Conservation (phyloP, 2,888 invertebrate species). For the Pachliopta kotzebuea region DNA sequence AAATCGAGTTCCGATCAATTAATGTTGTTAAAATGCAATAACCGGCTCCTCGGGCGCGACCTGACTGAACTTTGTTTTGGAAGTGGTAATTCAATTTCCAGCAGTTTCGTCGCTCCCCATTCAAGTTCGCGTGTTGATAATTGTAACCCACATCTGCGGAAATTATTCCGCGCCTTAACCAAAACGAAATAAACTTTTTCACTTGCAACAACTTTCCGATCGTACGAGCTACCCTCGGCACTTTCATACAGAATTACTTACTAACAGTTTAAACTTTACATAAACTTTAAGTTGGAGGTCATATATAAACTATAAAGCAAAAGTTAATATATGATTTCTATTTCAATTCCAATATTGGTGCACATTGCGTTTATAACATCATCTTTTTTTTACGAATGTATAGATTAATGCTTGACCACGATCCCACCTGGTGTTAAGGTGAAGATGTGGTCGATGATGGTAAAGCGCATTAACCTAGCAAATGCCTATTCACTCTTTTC, state of each 20-base stretch:
- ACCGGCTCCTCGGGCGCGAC: conserved; percentile 56
- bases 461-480: too few relatives aligned
- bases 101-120: conserved; percentile 41
- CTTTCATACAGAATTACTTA: not conserved
- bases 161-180: conserved; percentile 39
- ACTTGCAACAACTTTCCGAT: conserved; percentile 25
- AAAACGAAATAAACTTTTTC: conserved; percentile 37
- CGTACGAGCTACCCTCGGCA: conserved; percentile 1
- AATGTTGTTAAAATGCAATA: conserved; percentile 72
- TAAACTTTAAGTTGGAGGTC: not conserved
- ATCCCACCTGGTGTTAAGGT: too few relatives aligned
- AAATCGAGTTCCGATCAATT: conserved; percentile 67
- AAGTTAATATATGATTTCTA: too few relatives aligned
- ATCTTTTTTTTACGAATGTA: too few relatives aligned
- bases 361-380: too few relatives aligned
- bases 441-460: too few relatives aligned
- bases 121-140: conserved; percentile 49
- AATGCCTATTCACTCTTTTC: too few relatives aligned
- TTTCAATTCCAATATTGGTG: too few relatives aligned
- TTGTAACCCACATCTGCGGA: conserved; percentile 42
- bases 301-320: too few relatives aligned
- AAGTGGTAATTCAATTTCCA: conserved; percentile 66
- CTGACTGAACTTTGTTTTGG: conserved; percentile 59
- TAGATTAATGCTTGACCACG: too few relatives aligned
- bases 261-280: not conserved